phyloP scores from a whole-genome alignment of 2,888 invertebrate species.

The Scaptodrosophila latifasciaeformis region DNA sequence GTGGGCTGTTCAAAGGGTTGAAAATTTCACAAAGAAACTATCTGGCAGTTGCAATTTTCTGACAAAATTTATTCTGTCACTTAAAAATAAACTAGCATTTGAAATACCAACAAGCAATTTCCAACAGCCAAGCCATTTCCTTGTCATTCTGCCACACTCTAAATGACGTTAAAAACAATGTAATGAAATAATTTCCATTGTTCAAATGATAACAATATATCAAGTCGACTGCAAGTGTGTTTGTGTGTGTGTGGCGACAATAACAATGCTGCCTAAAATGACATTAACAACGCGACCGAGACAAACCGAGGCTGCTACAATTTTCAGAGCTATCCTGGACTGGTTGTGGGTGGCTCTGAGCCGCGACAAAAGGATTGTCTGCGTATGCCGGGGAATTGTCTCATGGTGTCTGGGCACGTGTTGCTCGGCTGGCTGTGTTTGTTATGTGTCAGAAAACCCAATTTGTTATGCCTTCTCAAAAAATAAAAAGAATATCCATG shows the following conservation, averaged over 20 bases:
- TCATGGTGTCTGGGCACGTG: slow-evolving; percentile 44
- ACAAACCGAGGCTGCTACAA: slow-evolving; percentile 15
- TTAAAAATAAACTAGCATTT: too few species aligned
- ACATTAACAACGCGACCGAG: slow-evolving; percentile 45
- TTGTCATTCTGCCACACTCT: not conserved
- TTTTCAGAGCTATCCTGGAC: not conserved
- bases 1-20: too few species aligned
- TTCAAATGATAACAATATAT: slow-evolving; percentile 74
- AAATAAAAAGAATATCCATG: too few species aligned
- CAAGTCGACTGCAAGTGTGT: slow-evolving; percentile 69
- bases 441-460: slow-evolving; percentile 44
- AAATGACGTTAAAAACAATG: slow-evolving; percentile 59
- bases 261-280: slow-evolving; percentile 36
- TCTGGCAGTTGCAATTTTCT: too few species aligned
- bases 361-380: slow-evolving; percentile 31
- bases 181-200: slow-evolving; percentile 72
- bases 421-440: slow-evolving; percentile 16
- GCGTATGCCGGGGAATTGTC: slow-evolving; percentile 30
- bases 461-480: slow-evolving; percentile 61
- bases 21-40: too few species aligned
- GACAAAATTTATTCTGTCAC: too few species aligned
- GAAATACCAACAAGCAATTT: slow-evolving; percentile 19
- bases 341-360: not conserved
- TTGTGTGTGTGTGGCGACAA: slow-evolving; percentile 10
- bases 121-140: not conserved